A percentile compares a stretch with the other conserved stretches of the same genome.
Conservation (phyloP, 2,797 vertebrate species). For the Microctenopoma steveboyesi region DNA sequence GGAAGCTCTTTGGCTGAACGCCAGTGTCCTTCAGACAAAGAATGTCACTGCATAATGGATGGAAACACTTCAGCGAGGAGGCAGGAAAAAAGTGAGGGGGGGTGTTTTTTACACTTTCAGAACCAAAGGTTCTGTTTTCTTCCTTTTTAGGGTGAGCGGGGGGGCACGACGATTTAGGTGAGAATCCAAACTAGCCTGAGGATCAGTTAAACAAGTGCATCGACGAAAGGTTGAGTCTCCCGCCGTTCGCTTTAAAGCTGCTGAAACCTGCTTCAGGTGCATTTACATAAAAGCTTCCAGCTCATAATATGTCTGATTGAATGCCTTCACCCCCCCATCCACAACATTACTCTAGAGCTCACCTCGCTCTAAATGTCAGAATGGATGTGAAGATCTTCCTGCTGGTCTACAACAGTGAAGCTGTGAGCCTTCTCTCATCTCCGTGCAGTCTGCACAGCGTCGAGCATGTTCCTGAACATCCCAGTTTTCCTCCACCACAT, state of each 20-base stretch:
- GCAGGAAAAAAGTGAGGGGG: constrained; percentile 32
- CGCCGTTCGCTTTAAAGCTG: not conserved
- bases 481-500: too few species aligned
- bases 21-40: constrained; percentile 87
- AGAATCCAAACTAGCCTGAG: constrained; percentile 45
- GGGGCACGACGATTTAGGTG: constrained; percentile 43
- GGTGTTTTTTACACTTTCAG: constrained; percentile 27
- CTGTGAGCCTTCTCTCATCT: not conserved
- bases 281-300: not conserved
- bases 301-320: not conserved
- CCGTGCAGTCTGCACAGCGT: too few species aligned
- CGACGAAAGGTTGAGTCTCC: not conserved
- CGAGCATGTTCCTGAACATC: too few species aligned
- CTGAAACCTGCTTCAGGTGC: not conserved
- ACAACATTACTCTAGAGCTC: not conserved
- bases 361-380: constrained; percentile 23
- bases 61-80: constrained; percentile 56
- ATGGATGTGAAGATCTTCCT: constrained; percentile 22
- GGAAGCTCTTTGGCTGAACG: constrained; percentile 77
- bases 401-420: constrained; percentile 14
- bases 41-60: constrained; percentile 81
- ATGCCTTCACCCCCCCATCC: not conserved
- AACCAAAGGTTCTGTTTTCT: constrained; percentile 22
- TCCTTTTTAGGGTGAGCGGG: not conserved
- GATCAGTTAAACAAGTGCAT: constrained; percentile 35